Conservation (phyloP, 2,113 vertebrate species). For the Glaucomys volans region DNA sequence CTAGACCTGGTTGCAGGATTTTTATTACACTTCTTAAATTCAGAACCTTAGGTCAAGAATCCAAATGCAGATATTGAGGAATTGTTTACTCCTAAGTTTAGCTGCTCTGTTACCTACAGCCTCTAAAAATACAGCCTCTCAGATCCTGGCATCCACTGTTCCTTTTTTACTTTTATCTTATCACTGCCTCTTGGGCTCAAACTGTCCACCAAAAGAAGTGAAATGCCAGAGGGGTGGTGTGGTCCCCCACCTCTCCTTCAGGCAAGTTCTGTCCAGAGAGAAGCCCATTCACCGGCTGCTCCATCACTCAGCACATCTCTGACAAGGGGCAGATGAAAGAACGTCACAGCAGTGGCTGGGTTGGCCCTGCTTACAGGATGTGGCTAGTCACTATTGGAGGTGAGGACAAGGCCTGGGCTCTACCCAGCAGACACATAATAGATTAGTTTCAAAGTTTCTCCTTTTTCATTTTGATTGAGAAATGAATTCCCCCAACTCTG, state of each 20-base stretch:
- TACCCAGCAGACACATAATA: conserved; percentile 72
- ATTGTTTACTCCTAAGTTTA: not conserved
- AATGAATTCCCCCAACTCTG: conserved; percentile 81
- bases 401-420: conserved; percentile 74
- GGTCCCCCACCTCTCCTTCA: conserved; percentile 74
- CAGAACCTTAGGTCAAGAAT: not conserved
- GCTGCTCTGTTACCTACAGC: not conserved
- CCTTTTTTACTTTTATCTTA: conserved; percentile 69
- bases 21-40: conserved; percentile 28
- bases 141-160: not conserved
- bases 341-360: conserved; percentile 73
- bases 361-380: conserved; percentile 85
- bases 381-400: conserved; percentile 78
- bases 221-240: conserved; percentile 76
- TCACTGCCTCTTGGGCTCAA: conserved; percentile 51
- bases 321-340: conserved; percentile 86
- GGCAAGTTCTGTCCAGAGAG: conserved; percentile 79
- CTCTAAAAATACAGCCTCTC: conserved; percentile 69
- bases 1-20: not conserved
- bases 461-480: conserved; percentile 72
- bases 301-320: conserved; percentile 84
- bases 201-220: conserved; percentile 68
- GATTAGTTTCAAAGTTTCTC: conserved; percentile 86
- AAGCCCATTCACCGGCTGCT: conserved; percentile 82
- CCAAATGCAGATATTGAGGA: conserved; percentile 9